Evolutionary conservation across 2,888 invertebrate genomes (phyloP).

Genomic region (Halocaridina rubra): DNA sequence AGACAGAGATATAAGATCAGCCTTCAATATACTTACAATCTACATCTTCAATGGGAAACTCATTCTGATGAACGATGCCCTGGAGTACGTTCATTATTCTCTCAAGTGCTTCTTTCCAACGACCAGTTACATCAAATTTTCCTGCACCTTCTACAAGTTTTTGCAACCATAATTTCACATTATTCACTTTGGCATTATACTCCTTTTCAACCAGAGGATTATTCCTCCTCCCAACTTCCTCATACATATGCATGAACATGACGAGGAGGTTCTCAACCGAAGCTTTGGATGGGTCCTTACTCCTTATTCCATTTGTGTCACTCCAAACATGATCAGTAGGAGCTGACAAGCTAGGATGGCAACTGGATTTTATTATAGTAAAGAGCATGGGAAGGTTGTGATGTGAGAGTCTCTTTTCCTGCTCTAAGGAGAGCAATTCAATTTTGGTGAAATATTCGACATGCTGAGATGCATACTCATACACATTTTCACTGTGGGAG

Average conservation of each 20-base stretch:
- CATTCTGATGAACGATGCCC: neutral
- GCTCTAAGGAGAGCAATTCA: neutral
- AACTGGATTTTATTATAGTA: slow-evolving; percentile 15
- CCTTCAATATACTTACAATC: too few species aligned
- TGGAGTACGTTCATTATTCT: neutral
- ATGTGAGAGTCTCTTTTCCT: neutral
- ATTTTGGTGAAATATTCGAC: neutral
- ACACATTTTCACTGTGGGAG: neutral
- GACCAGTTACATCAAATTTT: neutral
- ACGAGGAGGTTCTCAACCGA: neutral
- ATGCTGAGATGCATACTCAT: neutral
- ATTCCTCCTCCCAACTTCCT: neutral
- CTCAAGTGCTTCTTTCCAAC: slow-evolving; percentile 13
- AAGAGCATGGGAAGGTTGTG: slow-evolving; percentile 19
- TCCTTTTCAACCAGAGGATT: neutral
- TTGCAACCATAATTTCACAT: neutral
- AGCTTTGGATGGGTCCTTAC: neutral
- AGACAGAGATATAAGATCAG: too few species aligned
- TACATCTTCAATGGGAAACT: neutral
- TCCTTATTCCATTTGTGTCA: neutral
- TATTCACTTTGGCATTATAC: neutral
- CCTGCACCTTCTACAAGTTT: slow-evolving; percentile 9
- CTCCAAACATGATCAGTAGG: neutral
- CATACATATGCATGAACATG: neutral
- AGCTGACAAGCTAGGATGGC: neutral